These are phyloP conservation scores for Microplitis demolitor DNA, from an alignment of 1,140 invertebrate species.

Conservation along the genomic window DNA sequence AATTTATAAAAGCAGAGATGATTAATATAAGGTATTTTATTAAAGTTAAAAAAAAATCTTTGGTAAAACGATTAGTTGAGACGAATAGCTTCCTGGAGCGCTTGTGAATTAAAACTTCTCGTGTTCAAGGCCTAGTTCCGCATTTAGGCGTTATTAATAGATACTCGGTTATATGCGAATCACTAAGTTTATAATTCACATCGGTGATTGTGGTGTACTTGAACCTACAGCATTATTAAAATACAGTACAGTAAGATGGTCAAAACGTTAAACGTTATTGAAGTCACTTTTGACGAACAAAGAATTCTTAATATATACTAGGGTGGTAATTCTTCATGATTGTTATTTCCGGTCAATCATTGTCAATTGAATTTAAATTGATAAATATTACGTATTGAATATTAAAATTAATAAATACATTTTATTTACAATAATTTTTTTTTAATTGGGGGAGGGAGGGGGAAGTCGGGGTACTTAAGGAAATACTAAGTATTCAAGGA, in stretches of 20 bases:
- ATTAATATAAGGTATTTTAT: neutral
- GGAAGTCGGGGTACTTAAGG: too few relatives aligned
- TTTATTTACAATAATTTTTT: too few relatives aligned
- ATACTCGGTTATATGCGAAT: conserved; percentile 18
- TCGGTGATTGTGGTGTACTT: neutral
- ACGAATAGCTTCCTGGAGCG: conserved; percentile 24
- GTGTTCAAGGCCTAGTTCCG: conserved; percentile 25
- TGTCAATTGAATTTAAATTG: too few relatives aligned
- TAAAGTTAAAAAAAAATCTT: conserved; percentile 2
- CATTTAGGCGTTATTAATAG: conserved; percentile 34
- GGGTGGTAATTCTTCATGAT: too few relatives aligned
- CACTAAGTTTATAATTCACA: conserved; percentile 11
- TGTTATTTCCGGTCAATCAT: too few relatives aligned
- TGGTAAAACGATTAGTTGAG: neutral
- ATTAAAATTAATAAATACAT: too few relatives aligned
- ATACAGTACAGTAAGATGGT: neutral
- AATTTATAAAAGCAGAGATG: neutral
- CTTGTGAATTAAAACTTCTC: conserved; percentile 2
- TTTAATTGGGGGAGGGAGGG: too few relatives aligned
- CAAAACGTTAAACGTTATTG: neutral
- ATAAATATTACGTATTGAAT: too few relatives aligned
- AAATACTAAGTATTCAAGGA: too few relatives aligned
- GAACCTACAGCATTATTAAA: neutral
- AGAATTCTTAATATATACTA: too few relatives aligned
- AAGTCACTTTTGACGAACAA: neutral